Percentiles rank a stretch among this genome's conserved stretches.
phyloP scores from a whole-genome alignment of 2,797 vertebrate genomes.

The Taenioides sp. region DNA sequence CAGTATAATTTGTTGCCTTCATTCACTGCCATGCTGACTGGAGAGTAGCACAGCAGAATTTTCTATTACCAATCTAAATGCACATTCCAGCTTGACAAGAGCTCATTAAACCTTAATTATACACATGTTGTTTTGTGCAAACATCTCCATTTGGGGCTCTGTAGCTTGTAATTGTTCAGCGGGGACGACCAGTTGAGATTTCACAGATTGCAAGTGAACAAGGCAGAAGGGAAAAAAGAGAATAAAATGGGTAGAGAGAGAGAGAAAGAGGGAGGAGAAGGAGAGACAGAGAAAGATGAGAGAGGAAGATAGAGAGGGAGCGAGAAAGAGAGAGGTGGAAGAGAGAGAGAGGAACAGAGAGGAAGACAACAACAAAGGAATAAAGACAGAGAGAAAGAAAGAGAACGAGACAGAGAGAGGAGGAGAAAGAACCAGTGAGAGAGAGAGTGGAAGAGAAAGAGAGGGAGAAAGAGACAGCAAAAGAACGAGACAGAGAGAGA shows the following conservation, averaged over 20 bases:
- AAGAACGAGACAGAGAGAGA: constrained; percentile 11
- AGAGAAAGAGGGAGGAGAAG: constrained; percentile 49
- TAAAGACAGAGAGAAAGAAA: no score
- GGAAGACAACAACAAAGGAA: no score
- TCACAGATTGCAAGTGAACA: constrained; percentile 66
- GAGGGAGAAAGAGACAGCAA: constrained; percentile 23
- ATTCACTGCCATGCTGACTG: constrained; percentile 67
- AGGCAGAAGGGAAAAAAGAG: constrained; percentile 12
- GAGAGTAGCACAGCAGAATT: constrained; percentile 76
- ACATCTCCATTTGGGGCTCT: constrained; percentile 98
- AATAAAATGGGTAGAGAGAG: neutral
- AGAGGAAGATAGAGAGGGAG: constrained; percentile 35
- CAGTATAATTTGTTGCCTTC: constrained; percentile 71
- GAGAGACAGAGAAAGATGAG: constrained; percentile 42
- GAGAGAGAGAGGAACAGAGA: neutral
- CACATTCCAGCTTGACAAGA: constrained; percentile 99
- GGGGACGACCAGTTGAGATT: constrained; percentile 82
- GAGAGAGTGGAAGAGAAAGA: no score
- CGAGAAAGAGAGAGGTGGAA: constrained; percentile 37
- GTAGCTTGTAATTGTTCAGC: constrained; percentile 91
- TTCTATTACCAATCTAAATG: constrained; percentile 93
- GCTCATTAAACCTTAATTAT: constrained; percentile 99
- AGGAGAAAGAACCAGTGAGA: no score
- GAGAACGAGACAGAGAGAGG: no score
- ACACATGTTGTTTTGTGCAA: constrained; percentile 99